A percentile compares a stretch with the other conserved stretches of the same genome.
These are phyloP conservation scores for Neoscelio sp. DNA, from an alignment of 2,888 invertebrate species.

Conservation along the genomic window DNA sequence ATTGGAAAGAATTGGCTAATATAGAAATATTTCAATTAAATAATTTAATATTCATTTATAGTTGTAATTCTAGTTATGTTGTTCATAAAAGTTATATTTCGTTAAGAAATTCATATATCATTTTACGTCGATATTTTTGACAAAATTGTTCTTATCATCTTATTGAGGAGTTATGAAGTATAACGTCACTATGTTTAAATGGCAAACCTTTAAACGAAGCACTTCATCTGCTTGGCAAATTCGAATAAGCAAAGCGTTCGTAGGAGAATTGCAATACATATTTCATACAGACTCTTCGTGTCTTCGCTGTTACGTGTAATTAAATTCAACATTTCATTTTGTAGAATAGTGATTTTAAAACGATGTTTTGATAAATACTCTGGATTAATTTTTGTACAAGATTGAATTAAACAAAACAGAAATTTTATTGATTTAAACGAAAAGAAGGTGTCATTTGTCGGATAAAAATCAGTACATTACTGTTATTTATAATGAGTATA, in stretches of 20 bases:
- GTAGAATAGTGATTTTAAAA: neutral
- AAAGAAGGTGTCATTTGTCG: too few relatives aligned
- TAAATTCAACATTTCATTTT: neutral
- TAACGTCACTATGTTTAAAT: constrained; percentile 20
- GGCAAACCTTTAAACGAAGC: constrained; percentile 70
- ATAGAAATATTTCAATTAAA: too few relatives aligned
- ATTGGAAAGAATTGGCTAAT: too few relatives aligned
- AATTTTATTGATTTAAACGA: too few relatives aligned
- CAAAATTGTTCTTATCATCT: neutral
- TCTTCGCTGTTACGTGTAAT: neutral
- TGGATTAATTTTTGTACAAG: neutral
- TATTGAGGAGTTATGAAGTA: neutral
- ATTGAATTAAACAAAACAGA: too few relatives aligned
- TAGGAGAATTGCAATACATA: neutral
- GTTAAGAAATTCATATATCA: too few relatives aligned
- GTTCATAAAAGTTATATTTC: too few relatives aligned
- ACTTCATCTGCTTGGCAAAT: constrained; percentile 69
- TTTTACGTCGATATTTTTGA: neutral
- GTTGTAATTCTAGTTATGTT: too few relatives aligned
- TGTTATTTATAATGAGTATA: too few relatives aligned
- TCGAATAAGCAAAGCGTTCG: neutral
- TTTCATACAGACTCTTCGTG: constrained; percentile 1
- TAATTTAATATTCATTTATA: too few relatives aligned
- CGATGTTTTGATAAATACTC: too few relatives aligned
- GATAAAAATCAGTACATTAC: too few relatives aligned